Evolutionary conservation across 2,888 invertebrate species (phyloP), one percentile per base, ranked within the genome.

Genomic region (Ariolimax columbianus): DNA sequence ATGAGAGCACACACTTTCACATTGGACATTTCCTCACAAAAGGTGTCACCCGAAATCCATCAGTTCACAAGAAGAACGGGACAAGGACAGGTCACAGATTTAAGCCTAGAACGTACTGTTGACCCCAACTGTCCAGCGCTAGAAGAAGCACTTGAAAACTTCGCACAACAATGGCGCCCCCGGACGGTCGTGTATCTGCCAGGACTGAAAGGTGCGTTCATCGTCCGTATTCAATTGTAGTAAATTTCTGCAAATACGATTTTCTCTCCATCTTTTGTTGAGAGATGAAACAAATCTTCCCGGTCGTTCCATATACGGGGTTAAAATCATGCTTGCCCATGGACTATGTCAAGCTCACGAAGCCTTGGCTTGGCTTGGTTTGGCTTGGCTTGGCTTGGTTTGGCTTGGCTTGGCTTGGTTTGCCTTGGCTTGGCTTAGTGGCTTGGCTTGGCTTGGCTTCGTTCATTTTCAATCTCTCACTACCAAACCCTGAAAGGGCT

Each of bases 51-150:
- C 23, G n/a, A n/a, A 63, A n/a, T n/a, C 11, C n/a, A n/a, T 63
- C 59, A 26, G 6, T 26, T n/a, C 2, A 63, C 59, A n/a, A 11
- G n/a, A n/a, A 63, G 26, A 55, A 9, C 36, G 2, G 23, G 30
- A n/a, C 36, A 77, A 51, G 77, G 17, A 30, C 47, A 30, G 19
- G 26, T 77, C 43, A 59, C 59, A 59, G 77, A 77, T 77, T 77
- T 14, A 59, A 78, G 9, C 59, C 63, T 78, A 26, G 63, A 38
- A 78, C 36, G 63, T 63, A 23, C 63, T 26, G 14, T 63, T 36
- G 23, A 1, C 78, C 33, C 40, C 78, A 4, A 78, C 40, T 63
- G 78, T 78, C 78, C 63, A 40, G 40, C 7, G 1, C 26, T 40
- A 14, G 33, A 14, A 14, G 36, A 19, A 63, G n/a, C 78, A 78